Evolutionary conservation across 2,888 invertebrate genomes (phyloP), one percentile per base, ranked within the genome.

Genomic region (Ectemnius lituratus): DNA sequence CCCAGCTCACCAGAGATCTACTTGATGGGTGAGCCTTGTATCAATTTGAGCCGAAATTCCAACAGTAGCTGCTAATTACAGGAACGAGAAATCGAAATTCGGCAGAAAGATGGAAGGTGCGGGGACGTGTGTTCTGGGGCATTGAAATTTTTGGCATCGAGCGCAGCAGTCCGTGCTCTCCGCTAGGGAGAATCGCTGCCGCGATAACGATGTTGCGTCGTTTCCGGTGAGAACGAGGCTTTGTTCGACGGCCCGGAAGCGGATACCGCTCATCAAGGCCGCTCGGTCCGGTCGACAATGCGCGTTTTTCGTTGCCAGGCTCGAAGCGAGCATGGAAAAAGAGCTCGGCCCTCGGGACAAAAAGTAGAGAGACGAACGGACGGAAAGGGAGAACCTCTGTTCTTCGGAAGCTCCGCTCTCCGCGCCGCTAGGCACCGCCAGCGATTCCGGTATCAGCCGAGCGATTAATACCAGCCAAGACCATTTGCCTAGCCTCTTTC

Each of bases 181-280:
- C n/a, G 52, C 14, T 52, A 16, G 52, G 78, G 73, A 79, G 80
- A 84, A 77, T 82, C 86, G 80, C 70, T 80, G 82, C 81, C 80
- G 70, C 80, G 85, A 86, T 89, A 89, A 89, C 87, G 88, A 89
- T 84, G 88, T 88, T 89, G 88, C 86, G 80, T 79, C 86, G 84
- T 81, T 89, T 88, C 89, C 88, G 83, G 80, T 78, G 83, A 83
- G 84, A 84, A 84, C 82, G 83, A 85, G 69, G 86, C 88, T 89
- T 89, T 89, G 89, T 89, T 88, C 88, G 85, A 82, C 84, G 78
- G 65, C 67, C 74, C 86, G 88, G 89, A 89, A 89, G 84, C 89
- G 89, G 89, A 89, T 88, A 87, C 87, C 89, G 88, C 89, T 89
- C 89, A 89, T 89, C 89, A 88, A 85, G 85, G 84, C 86, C 85